Evolutionary conservation across 2,113 vertebrate genomes (phyloP).

Genomic region (Festucalex cinctus): DNA sequence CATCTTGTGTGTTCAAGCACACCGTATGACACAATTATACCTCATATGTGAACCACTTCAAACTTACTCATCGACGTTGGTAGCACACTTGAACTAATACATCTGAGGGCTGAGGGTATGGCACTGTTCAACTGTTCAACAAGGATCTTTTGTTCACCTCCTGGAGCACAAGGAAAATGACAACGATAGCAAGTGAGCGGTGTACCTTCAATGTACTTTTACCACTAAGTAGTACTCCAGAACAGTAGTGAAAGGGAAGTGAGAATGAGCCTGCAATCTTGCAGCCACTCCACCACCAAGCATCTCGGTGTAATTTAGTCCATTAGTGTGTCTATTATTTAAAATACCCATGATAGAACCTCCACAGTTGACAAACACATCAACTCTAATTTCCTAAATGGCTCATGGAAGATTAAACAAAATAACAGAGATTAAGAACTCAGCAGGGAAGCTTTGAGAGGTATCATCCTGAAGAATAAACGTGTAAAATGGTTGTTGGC

Average conservation of each 20-base stretch:
- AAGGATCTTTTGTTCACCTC: background rate
- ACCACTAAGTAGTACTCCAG: background rate
- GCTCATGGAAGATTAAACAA: background rate
- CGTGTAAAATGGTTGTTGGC: background rate
- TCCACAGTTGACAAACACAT: conserved; percentile 8
- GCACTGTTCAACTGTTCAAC: background rate
- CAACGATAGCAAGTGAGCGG: background rate
- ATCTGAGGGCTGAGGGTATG: background rate
- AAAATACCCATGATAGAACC: conserved; percentile 2
- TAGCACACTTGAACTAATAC: background rate
- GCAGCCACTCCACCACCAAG: background rate
- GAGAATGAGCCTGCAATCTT: conserved; percentile 1
- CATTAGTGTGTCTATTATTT: conserved; percentile 8
- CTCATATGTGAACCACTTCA: background rate
- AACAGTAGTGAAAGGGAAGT: background rate
- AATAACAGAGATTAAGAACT: conserved; percentile 1
- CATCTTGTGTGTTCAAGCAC: background rate
- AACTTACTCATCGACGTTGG: background rate
- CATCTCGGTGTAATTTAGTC: background rate
- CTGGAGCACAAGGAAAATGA: background rate
- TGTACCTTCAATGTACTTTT: background rate
- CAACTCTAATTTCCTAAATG: conserved; percentile 5
- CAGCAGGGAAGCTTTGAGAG: background rate
- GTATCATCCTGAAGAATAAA: background rate
- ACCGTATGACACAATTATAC: background rate